These are phyloP conservation scores for Xenopus borealis DNA, from an alignment of 2,113 vertebrate species.

Conservation along the genomic window DNA sequence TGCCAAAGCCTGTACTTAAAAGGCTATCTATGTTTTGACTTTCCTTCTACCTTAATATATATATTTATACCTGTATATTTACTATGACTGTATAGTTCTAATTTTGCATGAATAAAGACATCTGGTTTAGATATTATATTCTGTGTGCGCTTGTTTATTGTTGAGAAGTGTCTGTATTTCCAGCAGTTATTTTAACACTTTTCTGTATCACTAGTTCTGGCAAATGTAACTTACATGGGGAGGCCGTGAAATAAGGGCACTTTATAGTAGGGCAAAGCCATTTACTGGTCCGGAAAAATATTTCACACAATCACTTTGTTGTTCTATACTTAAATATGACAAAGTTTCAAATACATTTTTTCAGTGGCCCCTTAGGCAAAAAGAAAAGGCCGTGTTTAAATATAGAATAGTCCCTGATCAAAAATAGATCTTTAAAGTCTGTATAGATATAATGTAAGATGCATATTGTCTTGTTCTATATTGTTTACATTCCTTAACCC, in stretches of 20 bases:
- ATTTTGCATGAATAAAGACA: constrained; percentile 33
- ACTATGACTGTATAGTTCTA: background rate
- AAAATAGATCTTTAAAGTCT: too few species aligned
- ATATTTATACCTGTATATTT: too few species aligned
- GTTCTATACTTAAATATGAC: constrained; percentile 6
- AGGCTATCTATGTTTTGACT: too few species aligned
- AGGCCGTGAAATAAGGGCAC: constrained; percentile 23
- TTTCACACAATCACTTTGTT: constrained; percentile 24
- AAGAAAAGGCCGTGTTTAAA: too few species aligned
- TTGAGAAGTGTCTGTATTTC: constrained; percentile 31
- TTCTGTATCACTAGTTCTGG: constrained; percentile 11
- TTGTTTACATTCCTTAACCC: too few species aligned
- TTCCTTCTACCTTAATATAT: too few species aligned
- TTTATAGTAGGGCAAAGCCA: background rate
- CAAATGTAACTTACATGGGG: constrained; percentile 27
- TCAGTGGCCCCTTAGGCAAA: background rate
- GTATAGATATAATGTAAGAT: too few species aligned
- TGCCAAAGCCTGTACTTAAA: too few species aligned
- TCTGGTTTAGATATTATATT: constrained; percentile 34
- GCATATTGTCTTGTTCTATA: too few species aligned
- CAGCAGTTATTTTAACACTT: constrained; percentile 39
- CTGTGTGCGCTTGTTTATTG: constrained; percentile 19
- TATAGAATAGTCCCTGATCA: too few species aligned
- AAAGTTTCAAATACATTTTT: background rate
- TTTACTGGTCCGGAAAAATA: background rate